Percentiles rank a stretch among this genome's conserved stretches.
These are phyloP conservation scores for Asbolus verrucosus DNA, from an alignment of 1,140 invertebrate genomes.

Conservation along the genomic window DNA sequence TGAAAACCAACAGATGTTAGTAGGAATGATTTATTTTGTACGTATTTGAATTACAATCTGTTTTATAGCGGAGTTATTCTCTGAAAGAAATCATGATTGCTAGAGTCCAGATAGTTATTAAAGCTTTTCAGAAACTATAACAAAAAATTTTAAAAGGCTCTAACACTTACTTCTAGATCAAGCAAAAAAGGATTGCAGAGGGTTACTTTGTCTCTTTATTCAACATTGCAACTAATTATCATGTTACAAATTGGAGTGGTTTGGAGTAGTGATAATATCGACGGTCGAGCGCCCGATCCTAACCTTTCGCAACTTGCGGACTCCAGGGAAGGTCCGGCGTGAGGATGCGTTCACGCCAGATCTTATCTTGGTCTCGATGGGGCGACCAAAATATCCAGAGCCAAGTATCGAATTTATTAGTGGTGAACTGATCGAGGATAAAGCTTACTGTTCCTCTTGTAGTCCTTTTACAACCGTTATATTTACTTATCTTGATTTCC, in stretches of 20 bases:
- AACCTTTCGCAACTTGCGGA: conserved; percentile 33
- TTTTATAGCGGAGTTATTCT: conserved; percentile 5
- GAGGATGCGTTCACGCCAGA: conserved; percentile 8
- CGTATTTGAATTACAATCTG: conserved; percentile 52
- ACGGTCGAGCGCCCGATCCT: neutral
- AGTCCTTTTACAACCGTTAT: conserved; percentile 28
- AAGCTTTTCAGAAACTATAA: no score
- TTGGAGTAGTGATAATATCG: neutral
- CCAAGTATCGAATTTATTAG: conserved; percentile 42
- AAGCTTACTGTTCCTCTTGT: conserved; percentile 27
- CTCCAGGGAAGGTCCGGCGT: conserved; percentile 16
- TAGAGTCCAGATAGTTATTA: no score
- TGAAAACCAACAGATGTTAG: conserved; percentile 58
- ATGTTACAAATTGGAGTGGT: conserved; percentile 2
- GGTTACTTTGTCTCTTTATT: no score
- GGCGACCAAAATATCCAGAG: conserved; percentile 27
- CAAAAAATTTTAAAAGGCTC: no score
- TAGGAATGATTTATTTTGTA: conserved; percentile 53
- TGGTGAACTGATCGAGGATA: conserved; percentile 24
- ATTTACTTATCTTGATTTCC: conserved; percentile 8
- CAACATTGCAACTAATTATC: neutral
- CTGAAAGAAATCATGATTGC: no score
- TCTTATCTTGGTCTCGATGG: conserved; percentile 25
- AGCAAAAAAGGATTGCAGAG: no score
- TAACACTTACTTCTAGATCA: no score